Conservation (phyloP, 2,113 vertebrate species). For the Tetrao urogallus region DNA sequence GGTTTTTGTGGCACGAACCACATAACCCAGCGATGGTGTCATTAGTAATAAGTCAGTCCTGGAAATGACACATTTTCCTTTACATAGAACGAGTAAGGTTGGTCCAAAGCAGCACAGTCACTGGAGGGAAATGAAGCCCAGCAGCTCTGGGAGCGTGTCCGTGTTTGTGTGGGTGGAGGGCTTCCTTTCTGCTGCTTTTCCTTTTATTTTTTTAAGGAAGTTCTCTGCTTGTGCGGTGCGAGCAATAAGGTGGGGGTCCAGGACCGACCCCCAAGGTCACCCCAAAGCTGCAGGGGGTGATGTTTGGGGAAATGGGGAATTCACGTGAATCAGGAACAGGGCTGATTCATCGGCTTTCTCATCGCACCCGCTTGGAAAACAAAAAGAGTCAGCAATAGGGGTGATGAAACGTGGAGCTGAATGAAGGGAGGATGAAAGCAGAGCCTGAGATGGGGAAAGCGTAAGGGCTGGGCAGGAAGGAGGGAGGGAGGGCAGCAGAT, state of each 20-base stretch:
- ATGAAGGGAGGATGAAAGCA: neutral
- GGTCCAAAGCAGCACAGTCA: constrained; percentile 53
- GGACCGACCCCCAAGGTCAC: neutral
- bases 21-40: constrained; percentile 74
- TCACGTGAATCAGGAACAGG: constrained; percentile 21
- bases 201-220: neutral
- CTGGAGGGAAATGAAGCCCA: constrained; percentile 56
- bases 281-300: neutral
- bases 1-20: constrained; percentile 69
- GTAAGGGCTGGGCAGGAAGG: neutral
- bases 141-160: neutral
- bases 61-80: constrained; percentile 76
- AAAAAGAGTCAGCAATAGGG: neutral
- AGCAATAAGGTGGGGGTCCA: neutral
- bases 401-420: constrained; percentile 1
- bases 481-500: neutral
- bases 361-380: neutral
- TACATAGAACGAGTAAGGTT: constrained; percentile 68
- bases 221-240: accelerated
- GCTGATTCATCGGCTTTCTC: constrained; percentile 50
- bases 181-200: constrained; percentile 25
- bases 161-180: constrained; percentile 29
- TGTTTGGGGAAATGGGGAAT: neutral
- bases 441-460: neutral
- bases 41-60: constrained; percentile 72